These are phyloP conservation scores for Phalera bucephala DNA, from an alignment of 2,888 invertebrate species.

Conservation along the genomic window DNA sequence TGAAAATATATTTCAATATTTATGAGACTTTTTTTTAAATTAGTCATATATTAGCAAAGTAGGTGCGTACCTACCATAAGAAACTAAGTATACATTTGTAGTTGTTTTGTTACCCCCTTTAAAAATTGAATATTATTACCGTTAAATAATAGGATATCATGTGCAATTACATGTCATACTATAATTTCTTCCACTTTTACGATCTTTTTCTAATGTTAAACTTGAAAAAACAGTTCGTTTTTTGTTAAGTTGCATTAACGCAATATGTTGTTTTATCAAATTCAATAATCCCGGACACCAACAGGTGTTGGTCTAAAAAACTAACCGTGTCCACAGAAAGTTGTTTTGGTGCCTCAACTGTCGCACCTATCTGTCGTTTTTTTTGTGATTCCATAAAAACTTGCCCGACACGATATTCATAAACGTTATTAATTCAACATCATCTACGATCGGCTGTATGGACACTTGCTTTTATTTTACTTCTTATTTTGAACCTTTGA, in stretches of 20 bases:
- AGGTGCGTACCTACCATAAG: too few relatives aligned
- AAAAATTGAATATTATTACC: constrained; percentile 15
- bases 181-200: constrained; percentile 11
- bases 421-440: constrained; percentile 32
- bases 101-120: too few relatives aligned
- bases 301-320: constrained; percentile 73
- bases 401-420: constrained; percentile 42
- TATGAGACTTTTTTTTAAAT: too few relatives aligned
- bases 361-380: constrained; percentile 69
- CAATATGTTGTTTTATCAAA: constrained; percentile 58
- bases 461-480: too few relatives aligned
- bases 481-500: too few relatives aligned
- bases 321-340: constrained; percentile 64
- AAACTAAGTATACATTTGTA: too few relatives aligned
- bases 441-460: too few relatives aligned
- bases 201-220: constrained; percentile 23
- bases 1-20: not conserved
- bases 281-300: constrained; percentile 57
- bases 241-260: constrained; percentile 35
- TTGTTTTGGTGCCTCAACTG: constrained; percentile 70
- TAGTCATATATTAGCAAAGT: too few relatives aligned
- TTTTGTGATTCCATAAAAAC: constrained; percentile 47
- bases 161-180: constrained; percentile 1
- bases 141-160: constrained; percentile 4
- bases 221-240: constrained; percentile 32